Evolutionary conservation across 2,797 vertebrate species (phyloP).

Genomic region (Lagodon rhomboides): DNA sequence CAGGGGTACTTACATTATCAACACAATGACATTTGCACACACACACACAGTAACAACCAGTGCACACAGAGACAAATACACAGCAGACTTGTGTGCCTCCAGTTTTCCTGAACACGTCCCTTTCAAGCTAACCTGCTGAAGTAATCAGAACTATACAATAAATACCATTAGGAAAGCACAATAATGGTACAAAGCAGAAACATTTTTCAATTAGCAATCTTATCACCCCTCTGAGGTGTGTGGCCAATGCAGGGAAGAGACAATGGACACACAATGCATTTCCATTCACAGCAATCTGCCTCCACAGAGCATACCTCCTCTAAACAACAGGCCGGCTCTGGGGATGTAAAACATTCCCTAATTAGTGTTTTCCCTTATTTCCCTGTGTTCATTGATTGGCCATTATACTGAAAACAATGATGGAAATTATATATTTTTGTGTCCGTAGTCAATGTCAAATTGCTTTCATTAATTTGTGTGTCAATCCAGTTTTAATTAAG

Average conservation of each 20-base stretch:
- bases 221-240: slow-evolving; percentile 45
- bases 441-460: slow-evolving; percentile 45
- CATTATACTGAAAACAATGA: slow-evolving; percentile 73
- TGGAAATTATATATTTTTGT: slow-evolving; percentile 52
- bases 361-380: slow-evolving; percentile 64
- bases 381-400: slow-evolving; percentile 67
- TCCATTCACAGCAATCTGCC: slow-evolving; percentile 38
- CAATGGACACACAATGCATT: slow-evolving; percentile 51
- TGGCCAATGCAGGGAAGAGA: slow-evolving; percentile 43
- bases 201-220: slow-evolving; percentile 63
- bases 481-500: slow-evolving; percentile 60
- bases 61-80: neutral
- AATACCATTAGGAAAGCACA: slow-evolving; percentile 37
- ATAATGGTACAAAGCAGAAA: slow-evolving; percentile 44
- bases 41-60: neutral
- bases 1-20: slow-evolving; percentile 10
- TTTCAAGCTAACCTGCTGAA: slow-evolving; percentile 50
- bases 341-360: slow-evolving; percentile 61
- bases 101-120: slow-evolving; percentile 14
- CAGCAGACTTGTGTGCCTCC: neutral
- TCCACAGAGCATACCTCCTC: slow-evolving; percentile 46
- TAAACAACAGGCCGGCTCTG: slow-evolving; percentile 53
- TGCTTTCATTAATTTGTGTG: slow-evolving; percentile 47
- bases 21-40: slow-evolving; percentile 24
- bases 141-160: slow-evolving; percentile 42